These are phyloP conservation scores for Ichneumon xanthorius DNA, from an alignment of 2,888 invertebrate genomes.

Conservation along the genomic window DNA sequence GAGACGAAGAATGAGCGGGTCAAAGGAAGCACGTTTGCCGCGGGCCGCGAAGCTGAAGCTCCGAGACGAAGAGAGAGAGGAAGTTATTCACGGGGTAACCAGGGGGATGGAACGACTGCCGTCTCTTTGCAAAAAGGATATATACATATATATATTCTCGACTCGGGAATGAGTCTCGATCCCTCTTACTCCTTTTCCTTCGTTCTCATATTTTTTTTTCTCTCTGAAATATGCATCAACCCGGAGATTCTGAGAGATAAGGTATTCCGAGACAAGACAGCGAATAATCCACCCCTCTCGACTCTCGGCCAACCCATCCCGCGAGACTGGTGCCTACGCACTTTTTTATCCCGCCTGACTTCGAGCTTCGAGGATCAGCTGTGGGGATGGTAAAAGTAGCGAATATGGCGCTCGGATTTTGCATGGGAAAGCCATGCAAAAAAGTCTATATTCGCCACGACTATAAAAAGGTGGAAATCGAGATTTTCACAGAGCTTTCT, in stretches of 20 bases:
- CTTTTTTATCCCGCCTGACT: slow-evolving; percentile 11
- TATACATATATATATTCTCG: slow-evolving; percentile 14
- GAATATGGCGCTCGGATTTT: neutral
- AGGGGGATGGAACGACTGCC: neutral
- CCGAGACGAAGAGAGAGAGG: slow-evolving; percentile 45
- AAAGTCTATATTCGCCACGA: too few relatives aligned
- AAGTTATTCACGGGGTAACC: slow-evolving; percentile 69
- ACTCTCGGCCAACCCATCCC: slow-evolving; percentile 23
- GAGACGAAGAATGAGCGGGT: slow-evolving; percentile 68
- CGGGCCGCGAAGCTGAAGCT: slow-evolving; percentile 20
- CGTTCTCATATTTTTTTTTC: slow-evolving; percentile 3
- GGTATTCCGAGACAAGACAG: slow-evolving; percentile 41
- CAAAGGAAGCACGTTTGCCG: slow-evolving; percentile 73
- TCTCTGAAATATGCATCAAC: slow-evolving; percentile 57
- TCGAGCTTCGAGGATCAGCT: neutral
- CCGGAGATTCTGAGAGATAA: slow-evolving; percentile 42
- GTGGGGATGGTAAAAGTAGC: neutral
- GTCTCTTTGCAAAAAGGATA: slow-evolving; percentile 19
- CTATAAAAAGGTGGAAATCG: too few relatives aligned
- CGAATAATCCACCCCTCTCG: slow-evolving; percentile 42
- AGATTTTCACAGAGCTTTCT: too few relatives aligned
- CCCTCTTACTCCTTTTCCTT: slow-evolving; percentile 22
- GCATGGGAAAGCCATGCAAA: too few relatives aligned
- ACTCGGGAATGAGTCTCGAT: slow-evolving; percentile 20
- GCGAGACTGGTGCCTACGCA: slow-evolving; percentile 29